These are phyloP conservation scores for Lasioglossum oenotherae DNA, from an alignment of 2,888 invertebrate species.

Conservation along the genomic window DNA sequence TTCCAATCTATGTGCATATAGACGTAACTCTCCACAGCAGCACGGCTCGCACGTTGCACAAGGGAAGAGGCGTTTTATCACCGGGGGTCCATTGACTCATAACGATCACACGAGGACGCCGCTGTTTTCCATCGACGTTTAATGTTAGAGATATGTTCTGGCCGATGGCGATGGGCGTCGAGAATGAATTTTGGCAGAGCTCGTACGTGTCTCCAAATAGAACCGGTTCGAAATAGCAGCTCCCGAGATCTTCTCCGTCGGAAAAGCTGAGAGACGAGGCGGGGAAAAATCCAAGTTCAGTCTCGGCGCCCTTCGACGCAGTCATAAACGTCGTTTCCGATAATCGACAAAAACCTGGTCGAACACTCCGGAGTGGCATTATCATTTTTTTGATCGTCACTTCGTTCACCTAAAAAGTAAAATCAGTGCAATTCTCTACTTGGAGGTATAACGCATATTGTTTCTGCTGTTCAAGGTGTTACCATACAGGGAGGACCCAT, in stretches of 20 bases:
- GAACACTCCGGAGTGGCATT: background rate
- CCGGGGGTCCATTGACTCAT: conserved; percentile 60
- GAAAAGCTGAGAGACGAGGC: background rate
- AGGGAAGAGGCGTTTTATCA: conserved; percentile 35
- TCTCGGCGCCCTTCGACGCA: conserved; percentile 48
- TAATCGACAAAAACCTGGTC: conserved; percentile 7
- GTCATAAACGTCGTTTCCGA: conserved; percentile 5
- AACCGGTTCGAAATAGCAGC: conserved; percentile 72
- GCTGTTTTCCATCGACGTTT: conserved; percentile 59
- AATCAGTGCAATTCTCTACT: background rate
- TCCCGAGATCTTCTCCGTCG: conserved; percentile 40
- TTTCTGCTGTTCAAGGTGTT: conserved; percentile 77
- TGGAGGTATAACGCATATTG: conserved; percentile 30
- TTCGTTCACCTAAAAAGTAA: background rate
- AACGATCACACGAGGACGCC: conserved; percentile 45
- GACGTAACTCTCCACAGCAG: conserved; percentile 27
- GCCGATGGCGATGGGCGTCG: conserved; percentile 32
- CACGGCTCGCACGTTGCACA: conserved; percentile 58
- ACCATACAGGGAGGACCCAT: conserved; percentile 82
- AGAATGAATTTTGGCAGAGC: conserved; percentile 71
- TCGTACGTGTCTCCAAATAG: conserved; percentile 73
- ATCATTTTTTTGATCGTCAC: background rate
- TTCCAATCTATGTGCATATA: conserved; percentile 29
- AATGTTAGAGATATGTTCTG: conserved; percentile 59
- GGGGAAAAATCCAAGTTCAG: conserved; percentile 62